phyloP scores from a whole-genome alignment of 1,140 invertebrate genomes.

The Aphis gossypii region DNA sequence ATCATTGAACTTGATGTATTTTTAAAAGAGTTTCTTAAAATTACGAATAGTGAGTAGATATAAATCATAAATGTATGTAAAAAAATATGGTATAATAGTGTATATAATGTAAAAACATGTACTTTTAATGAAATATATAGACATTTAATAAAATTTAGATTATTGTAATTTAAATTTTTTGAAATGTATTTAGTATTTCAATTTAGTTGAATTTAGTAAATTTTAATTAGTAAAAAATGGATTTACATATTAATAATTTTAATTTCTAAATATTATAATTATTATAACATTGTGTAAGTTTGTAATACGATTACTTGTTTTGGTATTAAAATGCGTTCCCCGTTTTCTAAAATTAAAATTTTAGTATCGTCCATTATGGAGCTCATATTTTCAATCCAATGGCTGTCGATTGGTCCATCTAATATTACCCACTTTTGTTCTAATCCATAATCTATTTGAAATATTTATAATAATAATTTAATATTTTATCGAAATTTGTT shows the following conservation, averaged over 20 bases:
- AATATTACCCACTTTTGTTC: constrained; percentile 85
- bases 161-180: not conserved
- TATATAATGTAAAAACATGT: no score
- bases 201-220: not conserved
- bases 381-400: constrained; percentile 84
- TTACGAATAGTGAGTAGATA: no score
- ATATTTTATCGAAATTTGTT: not conserved
- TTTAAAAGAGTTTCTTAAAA: no score
- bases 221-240: not conserved
- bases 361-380: constrained; percentile 87
- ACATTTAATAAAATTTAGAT: no score
- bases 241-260: not conserved
- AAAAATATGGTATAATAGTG: no score
- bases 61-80: no score
- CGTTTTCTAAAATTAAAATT: constrained; percentile 79
- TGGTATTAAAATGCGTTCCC: constrained; percentile 80
- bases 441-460: constrained; percentile 66
- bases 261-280: not conserved
- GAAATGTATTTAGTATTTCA: not conserved
- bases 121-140: no score
- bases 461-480: not conserved
- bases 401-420: constrained; percentile 78
- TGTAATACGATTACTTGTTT: constrained; percentile 57
- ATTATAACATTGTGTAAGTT: not conserved
- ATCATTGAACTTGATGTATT: no score